phyloP scores from a whole-genome alignment of 1,140 invertebrate genomes.

The Cydia fagiglandana region DNA sequence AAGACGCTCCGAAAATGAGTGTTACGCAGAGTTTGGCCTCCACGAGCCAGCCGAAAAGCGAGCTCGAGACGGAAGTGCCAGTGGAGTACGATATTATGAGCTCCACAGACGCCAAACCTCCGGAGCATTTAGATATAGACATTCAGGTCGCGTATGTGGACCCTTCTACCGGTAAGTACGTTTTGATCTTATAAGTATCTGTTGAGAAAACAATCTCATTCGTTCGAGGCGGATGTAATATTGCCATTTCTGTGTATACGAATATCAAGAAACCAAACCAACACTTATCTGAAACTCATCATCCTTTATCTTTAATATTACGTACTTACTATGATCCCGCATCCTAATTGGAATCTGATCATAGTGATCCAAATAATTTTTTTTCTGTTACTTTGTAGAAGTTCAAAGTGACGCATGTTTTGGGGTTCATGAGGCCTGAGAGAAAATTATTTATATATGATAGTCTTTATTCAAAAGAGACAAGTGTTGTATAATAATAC shows the following conservation, averaged over 20 bases:
- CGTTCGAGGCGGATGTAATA: conserved; percentile 27
- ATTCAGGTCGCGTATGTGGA: conserved; percentile 71
- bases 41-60: conserved; percentile 70
- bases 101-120: conserved; percentile 57
- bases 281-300: neutral
- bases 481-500: conserved; percentile 71
- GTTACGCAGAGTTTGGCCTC: conserved; percentile 72
- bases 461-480: conserved; percentile 56
- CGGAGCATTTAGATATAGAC: conserved; percentile 65
- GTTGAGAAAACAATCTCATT: conserved; percentile 21
- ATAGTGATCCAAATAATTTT: neutral
- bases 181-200: conserved; percentile 31
- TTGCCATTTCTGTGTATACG: conserved; percentile 1
- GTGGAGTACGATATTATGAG: conserved; percentile 63
- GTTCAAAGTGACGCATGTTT: conserved; percentile 36
- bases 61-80: conserved; percentile 61
- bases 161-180: conserved; percentile 63
- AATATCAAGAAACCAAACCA: neutral
- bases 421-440: conserved; percentile 62
- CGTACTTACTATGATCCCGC: neutral
- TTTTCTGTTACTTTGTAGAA: conserved; percentile 27
- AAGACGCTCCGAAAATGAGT: conserved; percentile 77
- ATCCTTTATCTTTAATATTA: neutral
- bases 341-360: conserved; percentile 26
- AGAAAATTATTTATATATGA: conserved; percentile 47